Evolutionary conservation across 2,888 invertebrate species (phyloP).

Genomic region (Punctoribates punctum): DNA sequence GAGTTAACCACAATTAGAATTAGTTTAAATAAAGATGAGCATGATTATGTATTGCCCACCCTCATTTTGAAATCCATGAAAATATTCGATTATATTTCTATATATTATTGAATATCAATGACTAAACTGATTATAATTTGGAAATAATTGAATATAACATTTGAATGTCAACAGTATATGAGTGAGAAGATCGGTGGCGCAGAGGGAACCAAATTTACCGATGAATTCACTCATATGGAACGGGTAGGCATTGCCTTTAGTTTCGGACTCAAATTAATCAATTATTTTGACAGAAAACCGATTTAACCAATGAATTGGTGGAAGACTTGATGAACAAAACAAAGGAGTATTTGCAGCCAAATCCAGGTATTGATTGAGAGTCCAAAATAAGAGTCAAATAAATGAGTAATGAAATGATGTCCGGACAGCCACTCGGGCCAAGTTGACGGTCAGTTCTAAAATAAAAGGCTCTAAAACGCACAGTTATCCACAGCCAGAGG

Average conservation of each 20-base stretch:
- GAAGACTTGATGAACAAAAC: constrained; percentile 95
- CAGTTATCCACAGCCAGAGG: constrained; percentile 98
- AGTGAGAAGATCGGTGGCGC: constrained; percentile 99
- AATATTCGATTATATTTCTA: too few species aligned
- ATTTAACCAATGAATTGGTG: constrained; percentile 92
- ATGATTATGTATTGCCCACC: too few species aligned
- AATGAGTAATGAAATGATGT: too few species aligned
- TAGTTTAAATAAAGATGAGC: too few species aligned
- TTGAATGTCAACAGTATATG: constrained; percentile 74
- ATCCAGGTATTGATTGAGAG: constrained; percentile 65
- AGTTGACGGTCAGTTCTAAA: constrained; percentile 73
- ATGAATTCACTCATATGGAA: constrained; percentile 99
- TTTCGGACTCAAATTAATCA: background rate
- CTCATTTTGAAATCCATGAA: too few species aligned
- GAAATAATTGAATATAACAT: too few species aligned
- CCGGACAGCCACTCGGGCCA: constrained; percentile 58
- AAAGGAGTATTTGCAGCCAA: constrained; percentile 98
- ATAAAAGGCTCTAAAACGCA: constrained; percentile 85
- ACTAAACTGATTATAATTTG: too few species aligned
- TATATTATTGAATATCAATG: too few species aligned
- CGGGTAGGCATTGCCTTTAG: constrained; percentile 61
- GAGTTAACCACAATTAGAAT: too few species aligned
- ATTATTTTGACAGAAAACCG: constrained; percentile 68
- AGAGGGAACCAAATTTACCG: constrained; percentile 97
- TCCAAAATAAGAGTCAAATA: too few species aligned